Percentiles rank a stretch among this genome's conserved stretches.
These are phyloP conservation scores for Pristis pectinata DNA, from an alignment of 2,797 vertebrate species.

Conservation along the genomic window DNA sequence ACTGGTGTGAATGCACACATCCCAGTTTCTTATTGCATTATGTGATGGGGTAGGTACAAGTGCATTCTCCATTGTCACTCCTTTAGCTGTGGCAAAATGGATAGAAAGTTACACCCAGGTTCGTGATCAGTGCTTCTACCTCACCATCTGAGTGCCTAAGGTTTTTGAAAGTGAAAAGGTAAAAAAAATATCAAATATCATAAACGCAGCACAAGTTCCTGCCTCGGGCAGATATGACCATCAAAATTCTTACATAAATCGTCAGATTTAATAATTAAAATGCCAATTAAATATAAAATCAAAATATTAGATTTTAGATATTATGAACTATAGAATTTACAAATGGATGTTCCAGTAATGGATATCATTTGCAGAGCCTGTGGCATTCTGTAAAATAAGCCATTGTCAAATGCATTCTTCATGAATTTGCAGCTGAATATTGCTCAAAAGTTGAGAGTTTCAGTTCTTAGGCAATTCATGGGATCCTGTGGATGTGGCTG, in stretches of 20 bases:
- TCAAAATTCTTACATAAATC: not conserved
- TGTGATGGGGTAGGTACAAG: not conserved
- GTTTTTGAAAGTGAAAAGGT: not conserved
- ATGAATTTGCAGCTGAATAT: not conserved
- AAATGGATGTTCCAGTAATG: not conserved
- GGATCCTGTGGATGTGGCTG: not conserved
- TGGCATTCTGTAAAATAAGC: not conserved
- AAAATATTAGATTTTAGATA: not conserved
- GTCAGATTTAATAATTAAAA: not conserved
- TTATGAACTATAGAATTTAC: not conserved
- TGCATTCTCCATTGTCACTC: not conserved
- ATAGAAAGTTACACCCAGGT: not conserved
- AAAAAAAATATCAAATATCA: not conserved
- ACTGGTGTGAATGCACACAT: not conserved
- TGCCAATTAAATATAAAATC: not conserved
- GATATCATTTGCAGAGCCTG: not conserved
- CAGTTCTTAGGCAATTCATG: not conserved
- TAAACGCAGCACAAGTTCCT: not conserved
- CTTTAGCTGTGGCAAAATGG: not conserved
- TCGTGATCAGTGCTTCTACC: no score
- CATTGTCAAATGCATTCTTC: not conserved
- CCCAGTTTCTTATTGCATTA: not conserved
- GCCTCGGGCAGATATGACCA: not conserved
- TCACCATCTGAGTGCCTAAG: not conserved
- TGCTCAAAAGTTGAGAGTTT: not conserved